Percentiles rank a stretch among this genome's conserved stretches.
These are phyloP conservation scores for Tetropium fuscum DNA, from an alignment of 2,888 invertebrate genomes.

Conservation along the genomic window DNA sequence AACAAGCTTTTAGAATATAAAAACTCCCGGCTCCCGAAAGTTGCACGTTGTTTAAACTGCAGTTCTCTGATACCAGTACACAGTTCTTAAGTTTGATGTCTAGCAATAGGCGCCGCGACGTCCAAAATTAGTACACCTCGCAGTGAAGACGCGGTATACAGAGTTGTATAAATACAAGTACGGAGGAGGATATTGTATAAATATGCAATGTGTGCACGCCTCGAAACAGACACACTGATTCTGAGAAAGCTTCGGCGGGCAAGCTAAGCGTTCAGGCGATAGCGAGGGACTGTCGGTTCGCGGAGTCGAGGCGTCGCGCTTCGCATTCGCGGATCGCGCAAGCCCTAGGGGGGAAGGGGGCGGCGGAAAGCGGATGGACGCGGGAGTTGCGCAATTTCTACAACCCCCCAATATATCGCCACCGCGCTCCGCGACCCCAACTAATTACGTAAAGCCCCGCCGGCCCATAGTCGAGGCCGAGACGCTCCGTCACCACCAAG, in stretches of 20 bases:
- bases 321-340: conserved; percentile 48
- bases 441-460: conserved; percentile 54
- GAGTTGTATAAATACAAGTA: conserved; percentile 31
- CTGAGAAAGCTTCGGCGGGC: conserved; percentile 65
- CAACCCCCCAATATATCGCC: conserved; percentile 47
- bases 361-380: conserved; percentile 45
- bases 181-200: conserved; percentile 31
- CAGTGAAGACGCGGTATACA: conserved; percentile 28
- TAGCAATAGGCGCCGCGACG: conserved; percentile 24
- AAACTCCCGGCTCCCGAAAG: conserved; percentile 16
- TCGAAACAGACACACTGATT: conserved; percentile 65
- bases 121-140: conserved; percentile 32
- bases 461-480: conserved; percentile 40
- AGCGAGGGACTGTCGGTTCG: conserved; percentile 65
- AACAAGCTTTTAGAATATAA: conserved; percentile 8
- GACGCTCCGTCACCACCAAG: conserved; percentile 38
- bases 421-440: conserved; percentile 39
- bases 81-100: conserved; percentile 17
- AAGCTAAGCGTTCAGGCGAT: conserved; percentile 67
- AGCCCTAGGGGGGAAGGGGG: conserved; percentile 43
- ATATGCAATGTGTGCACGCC: conserved; percentile 58
- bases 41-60: conserved; percentile 17
- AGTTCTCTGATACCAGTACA: conserved; percentile 11
- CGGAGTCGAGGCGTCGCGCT: conserved; percentile 57
- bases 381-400: conserved; percentile 61